Evolutionary conservation across 64 coral and sea anemone species (phyloP), one percentile per base, ranked within the genome.

Genomic region (Pachyseris speciosa): DNA sequence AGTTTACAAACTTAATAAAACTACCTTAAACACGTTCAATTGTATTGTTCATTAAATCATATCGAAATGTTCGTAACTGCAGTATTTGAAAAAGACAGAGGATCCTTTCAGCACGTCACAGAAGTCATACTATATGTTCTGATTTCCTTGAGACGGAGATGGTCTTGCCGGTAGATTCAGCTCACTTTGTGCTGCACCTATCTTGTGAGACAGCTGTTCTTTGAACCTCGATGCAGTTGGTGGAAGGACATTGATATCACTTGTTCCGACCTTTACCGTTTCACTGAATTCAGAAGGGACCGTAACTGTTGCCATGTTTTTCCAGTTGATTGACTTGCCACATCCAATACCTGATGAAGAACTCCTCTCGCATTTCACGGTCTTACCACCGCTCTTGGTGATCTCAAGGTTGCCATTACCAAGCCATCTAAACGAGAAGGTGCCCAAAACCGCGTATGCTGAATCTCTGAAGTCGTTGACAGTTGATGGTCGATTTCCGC

Each of bases 281-380:
- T 84, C 80, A 43, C 37, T 61, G 80, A 84, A 84, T 84, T 84
- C 80, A 64, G 80, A 84, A 20, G 80, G 80, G 36, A 84, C 80
- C 17, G 24, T 0, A 84, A 84, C 58, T 7, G 37, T 84, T 84
- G 80, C 34, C 69, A 72, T 72, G 16, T 24, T 0, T 72, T 72
- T 72, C 69, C 69, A 72, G 69, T 72, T 72, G 69, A 72, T 72
- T 72, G 69, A 24, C 37, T 26, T 72, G 40, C 69, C 69, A 25
- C 69, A 72, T 72, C 69, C 69, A 72, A 72, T 24, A n/a, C 27
- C 0, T 64, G 26, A 13, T 28, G 5, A 27, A 44, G 42, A 29
- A 44, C 22, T 43, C 9, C 5, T 45, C 27, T 31, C 41, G 11
- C 10, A 9, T 26, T 47, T 45, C 42, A 43, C 24, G 7, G 20